A percentile compares a stretch with the other conserved stretches of the same genome.
phyloP scores from a whole-genome alignment of 2,888 invertebrate species.

The Cerastis rubricosa region DNA sequence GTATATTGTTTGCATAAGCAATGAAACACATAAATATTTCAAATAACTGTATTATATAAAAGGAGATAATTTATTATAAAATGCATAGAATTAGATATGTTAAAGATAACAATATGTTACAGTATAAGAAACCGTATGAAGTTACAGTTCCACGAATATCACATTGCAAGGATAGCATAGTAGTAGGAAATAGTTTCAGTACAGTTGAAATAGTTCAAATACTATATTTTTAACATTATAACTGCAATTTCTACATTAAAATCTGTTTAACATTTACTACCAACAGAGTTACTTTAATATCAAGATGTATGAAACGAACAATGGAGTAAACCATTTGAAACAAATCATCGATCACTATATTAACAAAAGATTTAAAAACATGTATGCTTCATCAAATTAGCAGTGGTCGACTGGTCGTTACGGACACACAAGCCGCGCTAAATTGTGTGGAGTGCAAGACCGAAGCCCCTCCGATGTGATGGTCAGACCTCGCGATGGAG shows the following conservation, averaged over 20 bases:
- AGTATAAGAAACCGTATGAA: constrained; percentile 69
- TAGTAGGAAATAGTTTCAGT: constrained; percentile 70
- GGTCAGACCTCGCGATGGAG: constrained; percentile 89
- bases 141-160: constrained; percentile 77
- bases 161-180: constrained; percentile 72
- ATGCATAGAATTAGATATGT: constrained; percentile 81
- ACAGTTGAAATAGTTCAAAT: constrained; percentile 59
- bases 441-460: constrained; percentile 85
- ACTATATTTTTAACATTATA: constrained; percentile 30
- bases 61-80: constrained; percentile 76
- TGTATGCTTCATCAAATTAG: not conserved
- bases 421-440: constrained; percentile 84
- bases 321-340: constrained; percentile 23
- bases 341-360: not conserved
- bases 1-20: constrained; percentile 19
- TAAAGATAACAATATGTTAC: constrained; percentile 73
- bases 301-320: constrained; percentile 1
- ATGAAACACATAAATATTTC: constrained; percentile 60
- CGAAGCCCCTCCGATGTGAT: constrained; percentile 81
- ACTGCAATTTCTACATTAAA: constrained; percentile 51
- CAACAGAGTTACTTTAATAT: constrained; percentile 22
- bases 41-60: constrained; percentile 74
- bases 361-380: not conserved
- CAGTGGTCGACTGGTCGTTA: constrained; percentile 58
- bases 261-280: constrained; percentile 35